A percentile compares a stretch with the other conserved stretches of the same genome.
These are phyloP conservation scores for Chaitophorus viminalis DNA, from an alignment of 2,888 invertebrate genomes.

Conservation along the genomic window DNA sequence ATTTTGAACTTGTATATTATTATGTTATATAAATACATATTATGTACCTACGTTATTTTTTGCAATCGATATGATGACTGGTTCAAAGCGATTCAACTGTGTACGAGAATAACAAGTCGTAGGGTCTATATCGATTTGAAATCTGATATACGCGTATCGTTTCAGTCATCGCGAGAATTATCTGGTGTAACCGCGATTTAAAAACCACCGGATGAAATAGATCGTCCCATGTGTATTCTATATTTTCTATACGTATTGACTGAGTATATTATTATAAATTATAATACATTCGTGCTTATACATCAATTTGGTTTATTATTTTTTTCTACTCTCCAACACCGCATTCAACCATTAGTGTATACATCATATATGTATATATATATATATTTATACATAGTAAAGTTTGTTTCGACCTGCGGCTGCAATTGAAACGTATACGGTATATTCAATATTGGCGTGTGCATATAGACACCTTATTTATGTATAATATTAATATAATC, in stretches of 20 bases:
- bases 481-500: neutral
- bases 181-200: constrained; percentile 7
- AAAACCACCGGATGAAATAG: neutral
- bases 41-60: neutral
- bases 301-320: neutral
- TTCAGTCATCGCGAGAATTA: constrained; percentile 1
- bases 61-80: neutral
- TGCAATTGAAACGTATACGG: neutral
- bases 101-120: neutral
- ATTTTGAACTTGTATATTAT: neutral
- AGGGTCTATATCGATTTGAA: constrained; percentile 2
- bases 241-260: neutral
- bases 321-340: neutral
- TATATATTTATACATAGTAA: neutral
- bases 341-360: no score
- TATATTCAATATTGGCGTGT: neutral
- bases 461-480: neutral
- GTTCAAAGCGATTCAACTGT: neutral
- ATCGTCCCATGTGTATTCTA: neutral
- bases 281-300: neutral
- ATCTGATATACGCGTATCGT: constrained; percentile 3
- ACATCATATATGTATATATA: no score
- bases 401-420: neutral
- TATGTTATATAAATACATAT: no score
- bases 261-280: neutral